A percentile compares a stretch with the other conserved stretches of the same genome.
Evolutionary conservation across 1,140 invertebrate species (phyloP).

Genomic region (Drosophila ohnishii): DNA sequence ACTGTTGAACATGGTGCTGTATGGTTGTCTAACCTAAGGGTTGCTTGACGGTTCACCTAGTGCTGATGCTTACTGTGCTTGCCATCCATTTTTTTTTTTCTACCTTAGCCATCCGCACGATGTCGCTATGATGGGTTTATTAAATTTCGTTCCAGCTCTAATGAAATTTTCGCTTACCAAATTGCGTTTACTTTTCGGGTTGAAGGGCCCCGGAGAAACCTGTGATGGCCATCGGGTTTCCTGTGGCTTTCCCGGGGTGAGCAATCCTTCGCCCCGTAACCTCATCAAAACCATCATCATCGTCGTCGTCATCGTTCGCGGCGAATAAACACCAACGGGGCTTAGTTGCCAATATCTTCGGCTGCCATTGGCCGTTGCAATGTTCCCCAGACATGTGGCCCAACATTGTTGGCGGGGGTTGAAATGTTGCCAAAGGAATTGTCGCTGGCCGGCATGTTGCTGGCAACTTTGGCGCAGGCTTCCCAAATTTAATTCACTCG

Average conservation of each 20-base stretch:
- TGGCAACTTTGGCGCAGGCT: slow-evolving; percentile 22
- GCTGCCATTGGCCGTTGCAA: slow-evolving; percentile 48
- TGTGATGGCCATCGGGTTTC: slow-evolving; percentile 49
- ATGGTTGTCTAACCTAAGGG: slow-evolving; percentile 25
- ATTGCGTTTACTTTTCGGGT: slow-evolving; percentile 67
- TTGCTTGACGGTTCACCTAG: slow-evolving; percentile 17
- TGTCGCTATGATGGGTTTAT: slow-evolving; percentile 63
- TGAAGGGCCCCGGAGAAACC: slow-evolving; percentile 23
- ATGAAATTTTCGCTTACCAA: slow-evolving; percentile 77
- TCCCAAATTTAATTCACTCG: slow-evolving; percentile 67
- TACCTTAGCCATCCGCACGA: slow-evolving; percentile 21
- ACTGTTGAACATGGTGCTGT: slow-evolving; percentile 24
- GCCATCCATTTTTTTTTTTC: slow-evolving; percentile 10
- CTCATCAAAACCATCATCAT: slow-evolving; percentile 21
- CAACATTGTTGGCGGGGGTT: slow-evolving; percentile 4
- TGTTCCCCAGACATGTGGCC: slow-evolving; percentile 1
- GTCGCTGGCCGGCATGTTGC: slow-evolving; percentile 26
- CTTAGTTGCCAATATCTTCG: slow-evolving; percentile 8
- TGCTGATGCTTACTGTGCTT: slow-evolving; percentile 39
- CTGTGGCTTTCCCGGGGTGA: slow-evolving; percentile 50
- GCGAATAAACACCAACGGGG: slow-evolving; percentile 10
- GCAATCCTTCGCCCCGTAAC: slow-evolving; percentile 33
- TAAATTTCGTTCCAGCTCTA: slow-evolving; percentile 71
- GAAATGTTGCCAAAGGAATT: slow-evolving; percentile 30
- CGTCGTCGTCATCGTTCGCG: slow-evolving; percentile 10